phyloP scores from a whole-genome alignment of 2,888 invertebrate genomes.

The Monochamus alternatus region DNA sequence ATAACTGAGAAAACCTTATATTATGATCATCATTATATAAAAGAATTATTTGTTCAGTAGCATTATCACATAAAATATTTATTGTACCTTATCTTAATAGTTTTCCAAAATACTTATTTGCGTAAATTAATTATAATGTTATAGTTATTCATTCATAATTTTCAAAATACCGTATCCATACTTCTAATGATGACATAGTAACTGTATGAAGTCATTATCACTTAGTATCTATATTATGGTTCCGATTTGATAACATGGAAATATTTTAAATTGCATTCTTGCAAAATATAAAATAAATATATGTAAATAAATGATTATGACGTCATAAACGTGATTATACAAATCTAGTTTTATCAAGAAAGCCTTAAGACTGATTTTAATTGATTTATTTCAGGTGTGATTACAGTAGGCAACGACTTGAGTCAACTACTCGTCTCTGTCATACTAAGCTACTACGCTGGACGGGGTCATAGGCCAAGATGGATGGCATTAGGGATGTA shows the following conservation, averaged over 20 bases:
- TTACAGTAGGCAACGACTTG: slow-evolving; percentile 83
- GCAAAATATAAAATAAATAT: not conserved
- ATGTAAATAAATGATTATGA: too few relatives aligned
- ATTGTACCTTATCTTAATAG: not conserved
- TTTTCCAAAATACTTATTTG: not conserved
- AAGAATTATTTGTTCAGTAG: not conserved
- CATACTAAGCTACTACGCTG: slow-evolving; percentile 80
- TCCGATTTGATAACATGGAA: not conserved
- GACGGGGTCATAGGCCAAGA: slow-evolving; percentile 80
- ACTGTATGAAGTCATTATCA: not conserved
- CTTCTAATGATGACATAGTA: not conserved
- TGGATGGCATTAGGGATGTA: slow-evolving; percentile 80
- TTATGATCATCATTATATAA: too few relatives aligned
- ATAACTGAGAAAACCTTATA: too few relatives aligned
- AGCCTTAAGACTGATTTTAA: not conserved
- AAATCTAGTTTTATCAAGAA: not conserved
- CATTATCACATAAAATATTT: not conserved
- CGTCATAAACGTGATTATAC: too few relatives aligned
- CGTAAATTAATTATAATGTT: not conserved
- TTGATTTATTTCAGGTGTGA: slow-evolving; percentile 74
- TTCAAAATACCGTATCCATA: not conserved
- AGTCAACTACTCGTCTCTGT: slow-evolving; percentile 80
- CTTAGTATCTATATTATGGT: not conserved
- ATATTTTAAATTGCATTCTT: not conserved
- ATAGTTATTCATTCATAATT: not conserved